Evolutionary conservation across 2,797 vertebrate genomes (phyloP).

Genomic region (Enteromius fasciolatus): DNA sequence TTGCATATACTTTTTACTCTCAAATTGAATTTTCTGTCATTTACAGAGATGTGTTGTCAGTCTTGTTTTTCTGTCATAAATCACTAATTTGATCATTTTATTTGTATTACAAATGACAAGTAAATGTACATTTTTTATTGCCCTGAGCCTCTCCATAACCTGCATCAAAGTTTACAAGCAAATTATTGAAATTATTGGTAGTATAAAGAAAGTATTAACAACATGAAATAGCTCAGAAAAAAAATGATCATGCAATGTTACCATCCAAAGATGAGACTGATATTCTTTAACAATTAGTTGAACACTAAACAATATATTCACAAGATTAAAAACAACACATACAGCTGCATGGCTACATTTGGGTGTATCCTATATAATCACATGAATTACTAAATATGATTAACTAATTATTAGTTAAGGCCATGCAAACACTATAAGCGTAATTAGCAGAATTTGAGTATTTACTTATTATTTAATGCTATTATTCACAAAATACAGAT

Average conservation of each 20-base stretch:
- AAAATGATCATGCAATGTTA: neutral
- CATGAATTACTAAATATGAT: neutral
- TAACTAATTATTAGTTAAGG: neutral
- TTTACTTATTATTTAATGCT: neutral
- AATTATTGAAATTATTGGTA: neutral
- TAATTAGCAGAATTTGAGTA: neutral
- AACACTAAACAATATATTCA: neutral
- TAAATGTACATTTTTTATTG: neutral
- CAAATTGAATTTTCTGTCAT: neutral
- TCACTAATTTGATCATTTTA: neutral
- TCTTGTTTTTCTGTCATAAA: neutral
- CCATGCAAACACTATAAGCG: conserved; percentile 8
- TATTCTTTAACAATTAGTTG: neutral
- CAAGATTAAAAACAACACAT: neutral
- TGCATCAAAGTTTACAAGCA: conserved; percentile 20
- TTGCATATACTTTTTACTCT: neutral
- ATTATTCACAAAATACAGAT: conserved; percentile 12
- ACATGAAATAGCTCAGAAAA: neutral
- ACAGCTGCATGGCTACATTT: neutral
- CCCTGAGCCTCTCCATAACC: conserved; percentile 3
- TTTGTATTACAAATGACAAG: conserved; percentile 5
- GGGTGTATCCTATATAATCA: neutral
- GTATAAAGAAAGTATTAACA: neutral
- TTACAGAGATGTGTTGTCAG: neutral
- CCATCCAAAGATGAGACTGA: neutral